These are phyloP conservation scores for Melieria crassipennis DNA, from an alignment of 2,888 invertebrate genomes.

Conservation along the genomic window DNA sequence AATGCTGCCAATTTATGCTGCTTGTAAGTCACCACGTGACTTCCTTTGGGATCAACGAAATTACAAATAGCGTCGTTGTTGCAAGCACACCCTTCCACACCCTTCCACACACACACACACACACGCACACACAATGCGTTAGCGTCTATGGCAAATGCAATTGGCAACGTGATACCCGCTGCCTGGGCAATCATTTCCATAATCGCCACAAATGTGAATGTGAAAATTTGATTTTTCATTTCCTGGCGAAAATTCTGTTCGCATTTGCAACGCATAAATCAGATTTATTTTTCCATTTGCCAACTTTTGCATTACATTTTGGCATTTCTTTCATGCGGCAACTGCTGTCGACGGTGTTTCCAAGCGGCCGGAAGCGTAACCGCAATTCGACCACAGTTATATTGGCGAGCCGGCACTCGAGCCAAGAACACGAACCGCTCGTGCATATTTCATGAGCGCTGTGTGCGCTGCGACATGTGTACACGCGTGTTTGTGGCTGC, in stretches of 20 bases:
- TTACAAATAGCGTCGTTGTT: too few species aligned
- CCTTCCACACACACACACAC: too few species aligned
- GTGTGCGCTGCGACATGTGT: too few species aligned
- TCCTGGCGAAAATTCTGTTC: constrained; percentile 42
- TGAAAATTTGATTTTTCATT: constrained; percentile 35
- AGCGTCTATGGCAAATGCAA: too few species aligned
- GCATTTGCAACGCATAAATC: constrained; percentile 56
- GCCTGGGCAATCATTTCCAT: not conserved
- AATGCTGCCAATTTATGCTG: too few species aligned
- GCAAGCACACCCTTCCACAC: too few species aligned
- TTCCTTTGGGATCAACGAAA: too few species aligned
- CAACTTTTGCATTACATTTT: constrained; percentile 15
- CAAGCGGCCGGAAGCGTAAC: constrained; percentile 50
- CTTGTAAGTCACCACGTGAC: too few species aligned
- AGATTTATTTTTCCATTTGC: constrained; percentile 49
- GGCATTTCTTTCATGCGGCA: too few species aligned
- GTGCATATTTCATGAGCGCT: constrained; percentile 29
- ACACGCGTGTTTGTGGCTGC: too few species aligned
- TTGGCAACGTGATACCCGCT: too few species aligned
- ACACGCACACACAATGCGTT: too few species aligned
- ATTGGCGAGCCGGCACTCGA: constrained; percentile 1
- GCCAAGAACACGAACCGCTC: constrained; percentile 44
- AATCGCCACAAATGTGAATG: not conserved
- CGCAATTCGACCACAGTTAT: constrained; percentile 51
- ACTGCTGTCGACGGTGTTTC: constrained; percentile 14